Evolutionary conservation across 2,113 vertebrate genomes (phyloP), one percentile per base, ranked within the genome.

Genomic region (Xenus cinereus): DNA sequence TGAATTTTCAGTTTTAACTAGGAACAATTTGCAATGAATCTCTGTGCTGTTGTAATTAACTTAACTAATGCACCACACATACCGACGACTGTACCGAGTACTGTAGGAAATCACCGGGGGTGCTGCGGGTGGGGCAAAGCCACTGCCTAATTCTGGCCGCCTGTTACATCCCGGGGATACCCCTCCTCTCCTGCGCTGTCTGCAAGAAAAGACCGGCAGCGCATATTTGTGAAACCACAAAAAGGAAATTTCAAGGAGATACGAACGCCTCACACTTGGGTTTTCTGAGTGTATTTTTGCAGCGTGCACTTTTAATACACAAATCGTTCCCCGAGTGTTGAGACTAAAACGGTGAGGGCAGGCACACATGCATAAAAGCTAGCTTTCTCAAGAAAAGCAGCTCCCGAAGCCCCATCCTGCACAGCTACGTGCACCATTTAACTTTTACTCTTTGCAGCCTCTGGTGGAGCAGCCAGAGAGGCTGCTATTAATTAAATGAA

Each of bases 1-100:
- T 98, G 98, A 98, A 98, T 98, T 98, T 98, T 98, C 98, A 96
- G 98, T 98, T 97, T 91, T 97, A 95, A 96, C 97, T 82, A 97
- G 96, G 96, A 97, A 94, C 97, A 97, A 97, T 97, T 96, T 94
- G 95, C 93, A 91, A 97, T 90, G 94, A 94, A 93, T 96, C 97
- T 97, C 96, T 74, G 71, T 35, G 88, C 86, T 96, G 96, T 95
- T 96, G 97, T 94, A 93, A 97, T 97, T 97, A 97, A 95, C 95
- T 97, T 92, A 83, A 95, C 93, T 81, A 94, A 96, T 95, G 80
- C 93, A 76, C 95, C 88, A 30, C 93, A 60, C 95, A 95, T 85
- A 83, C 63, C 30, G 57, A 89, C 39, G 78, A 89, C 81, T 64
- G 92, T 94, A 97, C 96, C 24, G 84, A 97, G 90, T 89, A 77